phyloP scores from a whole-genome alignment of 1,140 invertebrate genomes.

The Drosophila lacteicornis region DNA sequence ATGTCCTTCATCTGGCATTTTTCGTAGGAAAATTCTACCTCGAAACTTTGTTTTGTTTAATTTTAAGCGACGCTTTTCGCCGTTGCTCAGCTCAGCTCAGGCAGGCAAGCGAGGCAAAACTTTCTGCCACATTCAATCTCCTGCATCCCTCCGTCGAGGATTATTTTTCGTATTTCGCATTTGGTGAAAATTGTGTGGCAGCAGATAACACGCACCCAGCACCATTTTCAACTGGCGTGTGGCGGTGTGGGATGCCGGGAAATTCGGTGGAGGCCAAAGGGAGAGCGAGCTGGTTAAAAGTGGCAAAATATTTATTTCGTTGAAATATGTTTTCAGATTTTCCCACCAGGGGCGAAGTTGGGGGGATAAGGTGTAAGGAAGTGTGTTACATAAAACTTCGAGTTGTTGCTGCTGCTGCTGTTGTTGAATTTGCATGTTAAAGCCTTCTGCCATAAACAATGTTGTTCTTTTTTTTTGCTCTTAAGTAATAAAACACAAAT shows the following conservation, averaged over 20 bases:
- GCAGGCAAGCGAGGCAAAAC: conserved; percentile 28
- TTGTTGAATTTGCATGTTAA: conserved; percentile 23
- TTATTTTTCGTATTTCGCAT: conserved; percentile 59
- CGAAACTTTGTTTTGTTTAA: conserved; percentile 63
- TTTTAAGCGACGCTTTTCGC: conserved; percentile 61
- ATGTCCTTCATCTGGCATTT: conserved; percentile 50
- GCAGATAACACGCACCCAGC: conserved; percentile 47
- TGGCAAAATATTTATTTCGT: conserved; percentile 58
- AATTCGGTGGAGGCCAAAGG: neutral
- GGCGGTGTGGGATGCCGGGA: neutral
- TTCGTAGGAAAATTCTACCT: conserved; percentile 29
- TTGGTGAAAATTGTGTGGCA: conserved; percentile 63
- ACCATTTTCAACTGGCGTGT: neutral
- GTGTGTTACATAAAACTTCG: conserved; percentile 23
- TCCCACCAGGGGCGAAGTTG: neutral
- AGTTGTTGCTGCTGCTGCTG: conserved; percentile 1
- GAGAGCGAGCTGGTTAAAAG: conserved; percentile 26
- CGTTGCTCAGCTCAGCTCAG: neutral
- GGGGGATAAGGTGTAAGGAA: neutral
- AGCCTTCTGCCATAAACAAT: conserved; percentile 15
- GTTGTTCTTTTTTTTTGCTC: conserved; percentile 12
- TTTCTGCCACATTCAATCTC: conserved; percentile 41
- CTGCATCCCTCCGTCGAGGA: conserved; percentile 13
- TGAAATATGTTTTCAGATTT: conserved; percentile 49
- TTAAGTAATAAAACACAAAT: conserved; percentile 6